These are phyloP conservation scores for Drosophila meridionalis DNA, from an alignment of 2,888 invertebrate genomes.

Conservation along the genomic window DNA sequence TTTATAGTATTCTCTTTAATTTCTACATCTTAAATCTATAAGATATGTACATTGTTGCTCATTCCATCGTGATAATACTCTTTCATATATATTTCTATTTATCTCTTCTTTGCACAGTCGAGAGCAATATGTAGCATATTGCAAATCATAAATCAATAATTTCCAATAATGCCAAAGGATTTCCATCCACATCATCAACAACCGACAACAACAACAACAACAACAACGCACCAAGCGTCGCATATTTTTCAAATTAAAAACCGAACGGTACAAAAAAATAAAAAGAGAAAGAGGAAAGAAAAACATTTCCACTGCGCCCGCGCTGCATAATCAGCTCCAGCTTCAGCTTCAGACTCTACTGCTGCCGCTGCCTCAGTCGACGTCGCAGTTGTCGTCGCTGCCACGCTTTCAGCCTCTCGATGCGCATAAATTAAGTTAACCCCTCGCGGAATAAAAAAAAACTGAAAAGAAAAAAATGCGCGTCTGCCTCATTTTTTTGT, in stretches of 20 bases:
- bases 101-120: background rate
- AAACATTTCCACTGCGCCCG: slow-evolving; percentile 57
- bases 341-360: slow-evolving; percentile 6
- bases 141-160: slow-evolving; percentile 74
- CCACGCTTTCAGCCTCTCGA: slow-evolving; percentile 66
- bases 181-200: slow-evolving; percentile 50
- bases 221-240: slow-evolving; percentile 48
- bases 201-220: slow-evolving; percentile 25
- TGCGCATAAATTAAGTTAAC: slow-evolving; percentile 80
- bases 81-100: background rate
- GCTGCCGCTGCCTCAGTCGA: slow-evolving; percentile 20
- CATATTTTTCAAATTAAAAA: slow-evolving; percentile 84
- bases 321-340: slow-evolving; percentile 74
- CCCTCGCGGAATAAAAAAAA: slow-evolving; percentile 58
- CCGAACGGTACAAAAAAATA: slow-evolving; percentile 33
- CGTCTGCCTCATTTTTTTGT: slow-evolving; percentile 76
- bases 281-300: slow-evolving; percentile 51
- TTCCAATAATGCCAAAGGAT: slow-evolving; percentile 65
- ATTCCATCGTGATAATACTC: background rate
- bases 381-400: slow-evolving; percentile 37
- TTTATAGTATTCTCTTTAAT: background rate
- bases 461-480: slow-evolving; percentile 41
- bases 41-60: background rate
- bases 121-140: slow-evolving; percentile 39
- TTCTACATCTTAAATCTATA: background rate